Base-by-base conservation (phyloP, 2,113 vertebrate species). In the Holacanthus passer region DNA sequence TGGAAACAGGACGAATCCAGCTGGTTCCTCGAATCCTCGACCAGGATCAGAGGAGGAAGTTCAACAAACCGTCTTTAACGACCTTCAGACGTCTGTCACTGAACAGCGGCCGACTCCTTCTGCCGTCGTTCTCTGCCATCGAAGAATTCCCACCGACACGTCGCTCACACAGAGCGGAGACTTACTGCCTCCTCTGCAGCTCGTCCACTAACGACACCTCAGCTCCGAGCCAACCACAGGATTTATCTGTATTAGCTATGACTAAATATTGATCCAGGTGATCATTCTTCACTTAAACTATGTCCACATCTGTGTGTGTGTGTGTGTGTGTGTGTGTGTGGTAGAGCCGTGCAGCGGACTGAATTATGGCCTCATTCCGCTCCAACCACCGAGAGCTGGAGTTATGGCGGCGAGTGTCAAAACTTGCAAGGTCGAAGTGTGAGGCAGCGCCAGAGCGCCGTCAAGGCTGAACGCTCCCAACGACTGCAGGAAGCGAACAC, bases 251-350 rank as follows among this genome's bases (percentile, higher is more conserved):
- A 76, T 83, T 77, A 88, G 82, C 68, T 58, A 55, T 35, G 81
- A 88, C 82, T 83, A 90, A 89, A 88, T 90, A 94, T 94, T 89
- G 90, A 92, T 91, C 84, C 84, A 75, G 87, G 91, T 73, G 70
- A 92, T 94, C 81, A 93, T 88, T 94, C 91, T 89, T 79, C 29
- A 24, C 86, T 87, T 85, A 70, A 86, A 92, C 75, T 87, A 71
- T 82, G 79, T 87, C 63, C 62, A 81, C 86, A 73, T 73, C 62
- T 17, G 73, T 55, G 79, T 13, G 31, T 66, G 66, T 53, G 56
- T n/a, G 73, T 65, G 56, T 75, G 68, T 68, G 27, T 62, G 50
- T 16, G 58, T 45, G 59, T 62, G 27, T 11, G 64, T 64, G 27
- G 35, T 16, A 29, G n/a, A 22, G n/a, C 43, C 50, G 2, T n/a